Evolutionary conservation across 2,888 invertebrate species (phyloP).

Genomic region (Nomada fucata): DNA sequence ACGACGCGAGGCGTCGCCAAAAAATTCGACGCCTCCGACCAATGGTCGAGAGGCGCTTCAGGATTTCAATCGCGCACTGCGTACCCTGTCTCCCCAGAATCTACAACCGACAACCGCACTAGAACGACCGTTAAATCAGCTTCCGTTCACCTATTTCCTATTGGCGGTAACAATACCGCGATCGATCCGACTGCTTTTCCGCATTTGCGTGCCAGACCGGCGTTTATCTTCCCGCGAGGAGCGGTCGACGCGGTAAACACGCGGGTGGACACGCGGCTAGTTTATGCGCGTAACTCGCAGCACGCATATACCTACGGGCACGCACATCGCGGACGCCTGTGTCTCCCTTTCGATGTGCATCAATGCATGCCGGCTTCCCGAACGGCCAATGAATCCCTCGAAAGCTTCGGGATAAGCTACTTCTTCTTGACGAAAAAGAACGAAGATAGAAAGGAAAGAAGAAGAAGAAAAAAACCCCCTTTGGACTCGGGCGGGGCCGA

Average conservation of each 20-base stretch:
- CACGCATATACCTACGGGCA: no score
- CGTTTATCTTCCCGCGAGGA: conserved; percentile 50
- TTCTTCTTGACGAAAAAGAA: neutral
- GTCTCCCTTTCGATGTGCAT: neutral
- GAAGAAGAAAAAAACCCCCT: conserved; percentile 44
- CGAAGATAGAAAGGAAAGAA: conserved; percentile 11
- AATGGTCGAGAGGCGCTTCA: neutral
- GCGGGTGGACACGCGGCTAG: conserved; percentile 31
- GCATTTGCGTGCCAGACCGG: conserved; percentile 52
- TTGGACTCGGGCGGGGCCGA: conserved; percentile 25
- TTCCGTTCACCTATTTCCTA: conserved; percentile 53
- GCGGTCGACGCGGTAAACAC: conserved; percentile 35
- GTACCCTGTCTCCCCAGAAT: neutral
- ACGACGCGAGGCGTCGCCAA: neutral
- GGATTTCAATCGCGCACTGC: neutral
- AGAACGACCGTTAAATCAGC: conserved; percentile 44
- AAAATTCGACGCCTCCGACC: neutral
- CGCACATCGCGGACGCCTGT: conserved; percentile 6
- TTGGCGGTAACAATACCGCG: conserved; percentile 61
- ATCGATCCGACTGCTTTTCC: conserved; percentile 58
- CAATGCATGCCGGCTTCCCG: neutral
- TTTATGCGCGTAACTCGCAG: conserved; percentile 44
- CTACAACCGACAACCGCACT: no score
- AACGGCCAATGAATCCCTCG: neutral
- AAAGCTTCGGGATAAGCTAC: conserved; percentile 13